phyloP scores from a whole-genome alignment of 2,888 invertebrate species.

The Dusona sp. region DNA sequence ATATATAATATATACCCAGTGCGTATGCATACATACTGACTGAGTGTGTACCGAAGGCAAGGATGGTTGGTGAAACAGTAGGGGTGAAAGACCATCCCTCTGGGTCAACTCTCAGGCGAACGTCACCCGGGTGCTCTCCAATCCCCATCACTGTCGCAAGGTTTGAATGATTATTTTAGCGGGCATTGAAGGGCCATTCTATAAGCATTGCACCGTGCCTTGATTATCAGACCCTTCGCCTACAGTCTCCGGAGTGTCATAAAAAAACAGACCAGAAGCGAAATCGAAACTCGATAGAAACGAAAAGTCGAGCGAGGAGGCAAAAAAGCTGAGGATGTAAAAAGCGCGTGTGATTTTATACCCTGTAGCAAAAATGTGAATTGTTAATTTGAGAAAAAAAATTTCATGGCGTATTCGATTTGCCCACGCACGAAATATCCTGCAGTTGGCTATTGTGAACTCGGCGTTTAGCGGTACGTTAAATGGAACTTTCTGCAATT shows the following conservation, averaged over 20 bases:
- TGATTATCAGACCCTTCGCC: conserved; percentile 48
- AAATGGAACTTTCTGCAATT: conserved; percentile 5
- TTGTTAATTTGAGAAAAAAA: conserved; percentile 46
- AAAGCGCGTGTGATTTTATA: conserved; percentile 5
- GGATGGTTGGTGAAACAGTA: conserved; percentile 40
- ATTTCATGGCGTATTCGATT: conserved; percentile 51
- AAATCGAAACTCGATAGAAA: conserved; percentile 54
- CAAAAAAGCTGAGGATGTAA: background rate
- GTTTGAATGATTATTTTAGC: conserved; percentile 70
- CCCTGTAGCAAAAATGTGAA: conserved; percentile 8
- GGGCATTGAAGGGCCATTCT: conserved; percentile 45
- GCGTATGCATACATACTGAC: background rate
- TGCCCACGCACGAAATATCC: conserved; percentile 4
- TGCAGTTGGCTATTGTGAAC: conserved; percentile 3
- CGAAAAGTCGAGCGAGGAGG: background rate
- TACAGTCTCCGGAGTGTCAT: conserved; percentile 49
- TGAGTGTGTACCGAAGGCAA: conserved; percentile 3
- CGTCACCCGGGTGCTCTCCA: conserved; percentile 35
- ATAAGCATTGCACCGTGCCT: conserved; percentile 29
- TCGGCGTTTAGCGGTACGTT: background rate
- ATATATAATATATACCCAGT: background rate
- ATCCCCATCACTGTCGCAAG: conserved; percentile 40
- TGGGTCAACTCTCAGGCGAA: conserved; percentile 51
- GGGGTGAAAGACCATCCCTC: conserved; percentile 41
- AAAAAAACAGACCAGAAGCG: conserved; percentile 49